A percentile compares a stretch with the other conserved stretches of the same genome.
Conservation (phyloP, 2,797 vertebrate species). For the Bradypodion ventrale region DNA sequence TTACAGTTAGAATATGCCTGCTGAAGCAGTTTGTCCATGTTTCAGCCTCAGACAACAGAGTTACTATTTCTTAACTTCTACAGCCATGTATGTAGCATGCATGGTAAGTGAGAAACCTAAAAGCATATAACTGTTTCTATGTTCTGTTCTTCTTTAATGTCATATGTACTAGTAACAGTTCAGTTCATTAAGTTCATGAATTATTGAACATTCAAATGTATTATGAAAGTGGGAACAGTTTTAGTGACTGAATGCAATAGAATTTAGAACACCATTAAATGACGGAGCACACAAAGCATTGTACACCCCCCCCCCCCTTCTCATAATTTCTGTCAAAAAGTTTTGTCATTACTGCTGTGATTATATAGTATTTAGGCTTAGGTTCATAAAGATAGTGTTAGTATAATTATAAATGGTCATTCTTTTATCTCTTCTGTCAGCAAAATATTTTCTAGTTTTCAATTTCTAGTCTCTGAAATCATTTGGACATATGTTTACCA, state of each 20-base stretch:
- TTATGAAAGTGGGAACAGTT: slow-evolving; percentile 34
- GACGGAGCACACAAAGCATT: slow-evolving; percentile 38
- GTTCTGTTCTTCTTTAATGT: slow-evolving; percentile 31
- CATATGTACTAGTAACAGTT: slow-evolving; percentile 10
- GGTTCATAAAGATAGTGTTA: slow-evolving; percentile 47
- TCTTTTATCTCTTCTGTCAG: slow-evolving; percentile 43
- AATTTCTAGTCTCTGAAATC: background rate
- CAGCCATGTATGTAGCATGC: accelerated
- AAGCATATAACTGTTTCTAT: background rate
- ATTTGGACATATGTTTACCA: background rate
- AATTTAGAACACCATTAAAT: slow-evolving; percentile 43
- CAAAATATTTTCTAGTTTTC: slow-evolving; percentile 27
- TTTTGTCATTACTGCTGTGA: slow-evolving; percentile 43
- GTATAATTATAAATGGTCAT: slow-evolving; percentile 38
- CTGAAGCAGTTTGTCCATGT: background rate
- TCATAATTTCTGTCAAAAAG: slow-evolving; percentile 36
- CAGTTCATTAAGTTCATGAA: background rate
- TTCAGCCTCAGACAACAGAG: background rate
- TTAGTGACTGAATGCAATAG: background rate
- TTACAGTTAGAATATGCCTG: background rate
- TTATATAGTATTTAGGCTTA: slow-evolving; percentile 45
- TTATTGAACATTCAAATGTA: background rate
- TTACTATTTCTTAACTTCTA: background rate
- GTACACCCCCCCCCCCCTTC: slow-evolving; percentile 8
- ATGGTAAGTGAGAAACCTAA: background rate